These are phyloP conservation scores for Diadumene lineata DNA, from an alignment of 92 coral and sea anemone species.

Conservation along the genomic window DNA sequence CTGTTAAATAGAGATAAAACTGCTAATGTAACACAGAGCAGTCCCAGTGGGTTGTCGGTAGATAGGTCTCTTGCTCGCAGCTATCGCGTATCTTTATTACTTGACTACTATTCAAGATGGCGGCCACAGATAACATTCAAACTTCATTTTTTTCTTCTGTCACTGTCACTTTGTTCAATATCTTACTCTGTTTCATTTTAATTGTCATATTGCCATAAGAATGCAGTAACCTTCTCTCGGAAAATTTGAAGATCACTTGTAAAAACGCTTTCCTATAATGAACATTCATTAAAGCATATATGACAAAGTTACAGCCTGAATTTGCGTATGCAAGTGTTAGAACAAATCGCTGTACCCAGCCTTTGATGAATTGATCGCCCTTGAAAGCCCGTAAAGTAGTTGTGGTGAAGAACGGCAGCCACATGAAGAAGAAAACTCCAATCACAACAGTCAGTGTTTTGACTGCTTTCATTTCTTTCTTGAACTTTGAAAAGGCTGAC, in stretches of 20 bases:
- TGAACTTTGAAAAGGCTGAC: slow-evolving; percentile 38
- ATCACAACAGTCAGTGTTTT: slow-evolving; percentile 83
- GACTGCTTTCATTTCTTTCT: slow-evolving; percentile 80
- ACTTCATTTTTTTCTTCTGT: background rate
- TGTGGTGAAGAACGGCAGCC: slow-evolving; percentile 87
- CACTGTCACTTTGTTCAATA: background rate
- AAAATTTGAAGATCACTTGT: slow-evolving; percentile 49
- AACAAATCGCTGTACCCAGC: slow-evolving; percentile 53
- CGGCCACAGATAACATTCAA: background rate
- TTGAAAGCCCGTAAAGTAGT: slow-evolving; percentile 74
- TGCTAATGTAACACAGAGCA: too few relatives aligned
- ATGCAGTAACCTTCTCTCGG: slow-evolving; percentile 13
- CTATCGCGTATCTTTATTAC: too few relatives aligned
- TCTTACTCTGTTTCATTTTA: background rate
- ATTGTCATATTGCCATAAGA: slow-evolving; percentile 6
- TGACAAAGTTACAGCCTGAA: slow-evolving; percentile 81
- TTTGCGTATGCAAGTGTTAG: slow-evolving; percentile 77
- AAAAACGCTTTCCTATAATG: slow-evolving; percentile 72
- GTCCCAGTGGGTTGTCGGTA: too few relatives aligned
- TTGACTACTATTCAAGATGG: background rate
- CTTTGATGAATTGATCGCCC: slow-evolving; percentile 43
- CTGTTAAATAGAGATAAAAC: too few relatives aligned
- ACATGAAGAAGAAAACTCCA: slow-evolving; percentile 86
- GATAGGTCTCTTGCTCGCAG: too few relatives aligned
- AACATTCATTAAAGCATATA: slow-evolving; percentile 85